These are phyloP conservation scores for Premnoplex brunnescens DNA, from an alignment of 2,797 vertebrate genomes.

Conservation along the genomic window DNA sequence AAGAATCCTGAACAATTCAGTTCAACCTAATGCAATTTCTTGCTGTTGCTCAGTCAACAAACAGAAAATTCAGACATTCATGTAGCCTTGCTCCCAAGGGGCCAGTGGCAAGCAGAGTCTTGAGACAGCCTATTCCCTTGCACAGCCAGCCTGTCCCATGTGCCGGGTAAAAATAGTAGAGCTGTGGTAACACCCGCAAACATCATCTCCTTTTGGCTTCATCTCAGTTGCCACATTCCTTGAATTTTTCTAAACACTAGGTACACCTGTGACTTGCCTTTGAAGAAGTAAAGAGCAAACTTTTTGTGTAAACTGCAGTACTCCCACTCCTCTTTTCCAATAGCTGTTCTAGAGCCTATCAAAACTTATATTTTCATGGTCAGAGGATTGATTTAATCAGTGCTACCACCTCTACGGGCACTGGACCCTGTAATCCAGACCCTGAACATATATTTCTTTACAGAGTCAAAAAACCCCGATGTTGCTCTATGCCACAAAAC, in stretches of 20 bases:
- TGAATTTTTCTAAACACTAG: neutral
- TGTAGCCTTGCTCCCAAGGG: neutral
- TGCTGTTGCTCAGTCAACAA: neutral
- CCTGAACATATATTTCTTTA: neutral
- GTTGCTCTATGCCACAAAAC: neutral
- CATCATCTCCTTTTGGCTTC: neutral
- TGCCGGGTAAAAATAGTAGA: neutral
- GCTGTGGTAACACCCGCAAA: neutral
- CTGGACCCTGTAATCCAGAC: neutral
- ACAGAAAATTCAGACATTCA: neutral
- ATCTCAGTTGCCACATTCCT: neutral
- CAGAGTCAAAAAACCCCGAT: neutral
- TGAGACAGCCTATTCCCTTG: neutral
- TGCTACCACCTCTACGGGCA: neutral
- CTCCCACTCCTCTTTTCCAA: neutral
- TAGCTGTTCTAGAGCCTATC: neutral
- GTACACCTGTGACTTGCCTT: neutral
- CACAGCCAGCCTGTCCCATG: neutral
- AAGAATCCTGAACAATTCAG: neutral
- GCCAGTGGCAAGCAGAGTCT: neutral
- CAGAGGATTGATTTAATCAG: neutral
- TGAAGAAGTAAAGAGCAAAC: neutral
- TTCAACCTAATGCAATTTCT: neutral
- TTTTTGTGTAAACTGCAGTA: neutral
- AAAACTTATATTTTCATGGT: neutral